These are phyloP conservation scores for Eudasyphora cyanicolor DNA, from an alignment of 2,888 invertebrate species.

Conservation along the genomic window DNA sequence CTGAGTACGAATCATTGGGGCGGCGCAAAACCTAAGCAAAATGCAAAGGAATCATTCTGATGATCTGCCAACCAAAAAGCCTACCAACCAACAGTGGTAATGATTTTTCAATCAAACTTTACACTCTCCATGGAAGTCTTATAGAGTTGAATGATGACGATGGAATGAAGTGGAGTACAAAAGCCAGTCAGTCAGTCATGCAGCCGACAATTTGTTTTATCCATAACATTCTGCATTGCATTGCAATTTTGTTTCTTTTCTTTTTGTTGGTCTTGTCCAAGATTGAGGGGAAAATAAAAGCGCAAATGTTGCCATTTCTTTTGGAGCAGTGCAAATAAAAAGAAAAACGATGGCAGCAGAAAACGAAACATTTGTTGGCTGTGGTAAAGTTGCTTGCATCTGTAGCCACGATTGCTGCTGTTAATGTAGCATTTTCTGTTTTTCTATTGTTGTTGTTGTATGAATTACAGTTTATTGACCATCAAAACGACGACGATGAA, in stretches of 20 bases:
- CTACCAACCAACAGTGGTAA: not conserved
- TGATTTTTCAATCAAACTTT: constrained; percentile 3
- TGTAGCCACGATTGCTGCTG: not conserved
- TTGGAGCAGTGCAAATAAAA: not conserved
- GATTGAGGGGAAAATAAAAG: not conserved
- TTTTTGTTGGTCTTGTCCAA: too few relatives aligned
- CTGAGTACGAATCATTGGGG: not conserved
- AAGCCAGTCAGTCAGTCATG: not conserved
- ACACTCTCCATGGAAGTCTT: not conserved
- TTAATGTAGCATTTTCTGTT: not conserved
- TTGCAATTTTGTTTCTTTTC: not conserved
- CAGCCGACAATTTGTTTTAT: not conserved
- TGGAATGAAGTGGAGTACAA: not conserved
- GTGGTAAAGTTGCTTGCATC: not conserved
- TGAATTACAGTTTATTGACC: constrained; percentile 18
- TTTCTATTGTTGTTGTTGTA: too few relatives aligned
- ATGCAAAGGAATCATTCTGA: not conserved
- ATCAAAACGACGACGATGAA: not conserved
- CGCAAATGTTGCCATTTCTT: not conserved
- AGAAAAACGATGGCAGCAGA: not conserved
- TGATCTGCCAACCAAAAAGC: not conserved
- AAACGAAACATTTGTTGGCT: not conserved
- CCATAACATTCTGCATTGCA: not conserved
- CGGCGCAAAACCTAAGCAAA: not conserved
- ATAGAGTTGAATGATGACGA: not conserved